A percentile compares a stretch with the other conserved stretches of the same genome.
Evolutionary conservation across 2,888 invertebrate species (phyloP).

Genomic region (Ceraclea dissimilis): DNA sequence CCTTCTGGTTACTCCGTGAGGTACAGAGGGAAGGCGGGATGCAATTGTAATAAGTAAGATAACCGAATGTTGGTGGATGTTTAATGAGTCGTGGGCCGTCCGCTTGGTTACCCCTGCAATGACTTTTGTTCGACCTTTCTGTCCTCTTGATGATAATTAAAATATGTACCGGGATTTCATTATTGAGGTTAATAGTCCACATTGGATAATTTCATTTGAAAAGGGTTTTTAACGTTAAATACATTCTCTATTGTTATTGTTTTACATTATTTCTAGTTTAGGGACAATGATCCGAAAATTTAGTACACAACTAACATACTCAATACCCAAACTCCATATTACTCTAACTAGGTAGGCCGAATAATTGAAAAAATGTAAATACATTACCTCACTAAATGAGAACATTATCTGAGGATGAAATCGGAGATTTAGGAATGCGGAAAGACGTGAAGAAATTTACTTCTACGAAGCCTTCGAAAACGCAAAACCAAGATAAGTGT

Average conservation of each 20-base stretch:
- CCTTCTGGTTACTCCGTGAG: neutral
- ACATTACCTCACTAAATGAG: too few relatives aligned
- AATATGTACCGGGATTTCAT: neutral
- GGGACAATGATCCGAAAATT: too few relatives aligned
- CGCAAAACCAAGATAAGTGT: too few relatives aligned
- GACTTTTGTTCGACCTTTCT: conserved; percentile 12
- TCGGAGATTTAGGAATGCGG: too few relatives aligned
- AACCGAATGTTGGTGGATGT: conserved; percentile 16
- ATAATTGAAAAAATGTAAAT: too few relatives aligned
- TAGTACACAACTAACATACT: too few relatives aligned
- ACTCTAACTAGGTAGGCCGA: too few relatives aligned
- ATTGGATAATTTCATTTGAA: conserved; percentile 35
- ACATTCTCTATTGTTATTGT: neutral
- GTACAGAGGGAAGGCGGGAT: conserved; percentile 1
- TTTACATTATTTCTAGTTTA: too few relatives aligned
- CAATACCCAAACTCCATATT: too few relatives aligned
- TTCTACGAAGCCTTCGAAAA: too few relatives aligned
- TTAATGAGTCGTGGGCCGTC: conserved; percentile 13
- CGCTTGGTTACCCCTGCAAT: conserved; percentile 2
- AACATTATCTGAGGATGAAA: too few relatives aligned
- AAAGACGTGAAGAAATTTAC: too few relatives aligned
- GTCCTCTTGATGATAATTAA: neutral
- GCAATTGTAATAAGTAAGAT: conserved; percentile 25
- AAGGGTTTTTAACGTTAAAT: conserved; percentile 17
- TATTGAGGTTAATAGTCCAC: neutral